These are phyloP conservation scores for Dysmachus trigonus DNA, from an alignment of 2,888 invertebrate species.

Conservation along the genomic window DNA sequence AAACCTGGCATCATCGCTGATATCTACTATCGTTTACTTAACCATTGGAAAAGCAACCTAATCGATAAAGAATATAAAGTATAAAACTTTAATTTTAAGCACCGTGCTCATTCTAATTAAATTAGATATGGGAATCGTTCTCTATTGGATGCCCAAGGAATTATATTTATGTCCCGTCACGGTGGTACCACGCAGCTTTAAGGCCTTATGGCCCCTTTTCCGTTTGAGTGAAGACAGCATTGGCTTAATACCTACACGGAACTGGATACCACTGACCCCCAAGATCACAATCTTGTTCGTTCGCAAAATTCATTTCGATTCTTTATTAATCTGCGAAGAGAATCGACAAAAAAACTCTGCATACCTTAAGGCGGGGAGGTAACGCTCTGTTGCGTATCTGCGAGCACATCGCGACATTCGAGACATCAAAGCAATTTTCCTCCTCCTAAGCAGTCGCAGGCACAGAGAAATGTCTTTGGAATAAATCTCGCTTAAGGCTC, in stretches of 20 bases:
- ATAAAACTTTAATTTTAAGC: too few species aligned
- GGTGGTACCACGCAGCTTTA: too few species aligned
- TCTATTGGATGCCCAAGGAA: too few species aligned
- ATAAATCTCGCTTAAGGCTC: constrained; percentile 6
- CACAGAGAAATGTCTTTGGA: constrained; percentile 1
- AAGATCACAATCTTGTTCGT: background rate
- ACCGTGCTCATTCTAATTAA: too few species aligned
- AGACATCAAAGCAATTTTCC: background rate
- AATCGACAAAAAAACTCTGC: background rate
- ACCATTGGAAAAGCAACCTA: too few species aligned
- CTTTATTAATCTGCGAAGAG: background rate
- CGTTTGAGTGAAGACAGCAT: background rate
- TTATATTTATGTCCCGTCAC: too few species aligned
- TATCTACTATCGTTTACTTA: too few species aligned
- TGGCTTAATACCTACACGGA: background rate
- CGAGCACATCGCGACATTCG: background rate
- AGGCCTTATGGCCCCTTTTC: background rate
- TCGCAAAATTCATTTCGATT: background rate
- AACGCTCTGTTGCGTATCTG: background rate
- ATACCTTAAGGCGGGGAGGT: background rate
- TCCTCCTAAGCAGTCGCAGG: background rate
- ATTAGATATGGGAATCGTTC: too few species aligned
- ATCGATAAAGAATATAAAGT: too few species aligned
- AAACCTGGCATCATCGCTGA: too few species aligned
- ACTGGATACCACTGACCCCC: constrained; percentile 2